phyloP scores from a whole-genome alignment of 2,888 invertebrate genomes.

The Dicyrtomina minuta region DNA sequence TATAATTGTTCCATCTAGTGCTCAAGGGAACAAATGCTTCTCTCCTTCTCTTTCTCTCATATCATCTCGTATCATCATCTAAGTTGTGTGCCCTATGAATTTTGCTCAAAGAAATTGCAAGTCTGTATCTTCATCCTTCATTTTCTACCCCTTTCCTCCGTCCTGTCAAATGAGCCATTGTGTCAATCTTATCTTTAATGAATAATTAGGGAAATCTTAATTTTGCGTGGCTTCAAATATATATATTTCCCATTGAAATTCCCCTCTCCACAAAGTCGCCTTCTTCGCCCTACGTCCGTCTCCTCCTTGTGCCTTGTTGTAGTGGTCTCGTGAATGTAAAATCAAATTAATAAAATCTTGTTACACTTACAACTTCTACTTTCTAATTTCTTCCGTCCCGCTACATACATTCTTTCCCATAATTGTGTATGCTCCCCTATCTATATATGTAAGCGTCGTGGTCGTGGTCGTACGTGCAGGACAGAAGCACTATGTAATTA shows the following conservation, averaged over 20 bases:
- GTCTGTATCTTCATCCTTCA: not conserved
- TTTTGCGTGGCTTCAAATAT: conserved; percentile 14
- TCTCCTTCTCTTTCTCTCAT: conserved; percentile 2
- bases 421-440: too few species aligned
- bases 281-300: too few species aligned
- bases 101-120: not conserved
- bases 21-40: not conserved
- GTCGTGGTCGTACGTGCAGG: too few species aligned
- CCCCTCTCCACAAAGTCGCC: not conserved
- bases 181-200: conserved; percentile 5
- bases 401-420: too few species aligned
- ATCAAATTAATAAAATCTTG: too few species aligned
- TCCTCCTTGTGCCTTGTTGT: too few species aligned
- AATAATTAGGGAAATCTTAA: conserved; percentile 15
- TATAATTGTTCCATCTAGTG: too few species aligned
- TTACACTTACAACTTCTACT: too few species aligned
- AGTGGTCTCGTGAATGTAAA: too few species aligned
- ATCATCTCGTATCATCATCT: not conserved
- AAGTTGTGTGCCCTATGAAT: not conserved
- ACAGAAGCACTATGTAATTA: too few species aligned
- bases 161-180: not conserved
- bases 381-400: too few species aligned
- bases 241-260: not conserved
- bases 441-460: too few species aligned
- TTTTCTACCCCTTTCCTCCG: not conserved